These are phyloP conservation scores for Molossus alvarezi DNA, from an alignment of 2,797 vertebrate genomes.

Conservation along the genomic window DNA sequence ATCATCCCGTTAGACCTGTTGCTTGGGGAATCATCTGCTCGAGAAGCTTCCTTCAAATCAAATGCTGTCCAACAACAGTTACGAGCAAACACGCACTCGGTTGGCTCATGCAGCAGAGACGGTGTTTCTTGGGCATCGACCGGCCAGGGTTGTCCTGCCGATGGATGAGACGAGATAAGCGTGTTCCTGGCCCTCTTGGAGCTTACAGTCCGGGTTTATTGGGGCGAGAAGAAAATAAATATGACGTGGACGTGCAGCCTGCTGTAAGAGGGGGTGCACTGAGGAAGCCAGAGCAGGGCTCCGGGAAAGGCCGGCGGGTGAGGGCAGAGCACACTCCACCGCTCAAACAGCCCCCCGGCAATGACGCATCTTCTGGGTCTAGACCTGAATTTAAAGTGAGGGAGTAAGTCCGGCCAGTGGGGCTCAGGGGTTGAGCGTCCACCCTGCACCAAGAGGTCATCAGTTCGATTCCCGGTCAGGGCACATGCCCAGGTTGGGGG, in stretches of 20 bases:
- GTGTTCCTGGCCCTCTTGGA: not conserved
- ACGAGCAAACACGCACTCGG: slow-evolving; percentile 77
- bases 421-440: too few species aligned
- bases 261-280: not conserved
- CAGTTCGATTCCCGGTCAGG: too few species aligned
- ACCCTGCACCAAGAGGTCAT: too few species aligned
- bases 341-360: not conserved
- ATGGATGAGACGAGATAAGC: not conserved
- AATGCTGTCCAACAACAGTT: slow-evolving; percentile 83
- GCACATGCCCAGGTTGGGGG: too few species aligned
- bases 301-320: not conserved
- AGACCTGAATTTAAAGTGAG: not conserved
- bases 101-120: not conserved
- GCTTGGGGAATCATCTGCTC: slow-evolving; percentile 69
- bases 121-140: not conserved
- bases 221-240: not conserved
- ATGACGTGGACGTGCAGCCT: not conserved
- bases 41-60: slow-evolving; percentile 81
- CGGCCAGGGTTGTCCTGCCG: not conserved
- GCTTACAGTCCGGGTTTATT: not conserved
- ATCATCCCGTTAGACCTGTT: slow-evolving; percentile 44
- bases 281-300: not conserved
- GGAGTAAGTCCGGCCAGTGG: not conserved
- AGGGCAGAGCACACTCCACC: too few species aligned
- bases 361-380: not conserved